Percentiles rank a stretch among this genome's conserved stretches.
Evolutionary conservation across 2,113 vertebrate genomes (phyloP).

Genomic region (Kryptolebias marmoratus): DNA sequence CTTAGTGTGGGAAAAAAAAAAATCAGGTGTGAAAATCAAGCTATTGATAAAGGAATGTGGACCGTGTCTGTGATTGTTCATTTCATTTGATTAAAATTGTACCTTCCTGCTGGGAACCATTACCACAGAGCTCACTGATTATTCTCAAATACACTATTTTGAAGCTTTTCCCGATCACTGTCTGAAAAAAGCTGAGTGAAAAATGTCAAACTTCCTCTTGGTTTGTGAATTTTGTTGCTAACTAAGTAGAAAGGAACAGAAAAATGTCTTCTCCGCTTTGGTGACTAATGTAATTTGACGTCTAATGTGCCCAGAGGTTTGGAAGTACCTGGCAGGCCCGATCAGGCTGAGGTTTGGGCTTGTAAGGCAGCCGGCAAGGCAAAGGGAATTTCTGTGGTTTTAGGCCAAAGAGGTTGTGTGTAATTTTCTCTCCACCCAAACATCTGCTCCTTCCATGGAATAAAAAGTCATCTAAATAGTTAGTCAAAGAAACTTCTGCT

Average conservation of each 20-base stretch:
- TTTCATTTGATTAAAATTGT: conserved; percentile 58
- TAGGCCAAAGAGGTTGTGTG: conserved; percentile 66
- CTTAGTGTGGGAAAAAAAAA: not conserved
- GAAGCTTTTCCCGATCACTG: conserved; percentile 44
- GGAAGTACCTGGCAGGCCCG: conserved; percentile 51
- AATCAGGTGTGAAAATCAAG: conserved; percentile 23
- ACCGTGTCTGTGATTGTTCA: conserved; percentile 5
- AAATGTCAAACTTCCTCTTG: conserved; percentile 30
- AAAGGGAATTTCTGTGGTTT: conserved; percentile 73
- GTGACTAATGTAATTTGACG: conserved; percentile 23
- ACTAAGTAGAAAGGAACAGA: conserved; percentile 10
- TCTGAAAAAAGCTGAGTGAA: conserved; percentile 24
- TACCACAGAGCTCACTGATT: conserved; percentile 21
- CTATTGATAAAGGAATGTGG: conserved; percentile 61
- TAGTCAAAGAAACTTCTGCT: conserved; percentile 15
- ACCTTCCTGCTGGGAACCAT: conserved; percentile 32
- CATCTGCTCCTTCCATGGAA: conserved; percentile 60
- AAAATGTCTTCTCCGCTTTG: conserved; percentile 1
- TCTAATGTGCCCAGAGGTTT: conserved; percentile 31
- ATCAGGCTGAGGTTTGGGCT: conserved; percentile 25
- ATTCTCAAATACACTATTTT: conserved; percentile 43
- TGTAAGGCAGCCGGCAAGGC: conserved; percentile 43
- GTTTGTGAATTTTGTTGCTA: conserved; percentile 6
- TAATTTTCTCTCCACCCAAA: conserved; percentile 74
- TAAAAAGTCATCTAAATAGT: conserved; percentile 38